Percentiles rank a stretch among this genome's conserved stretches.
Conservation (phyloP, 2,888 invertebrate genomes). For the Andrena flavipes region DNA sequence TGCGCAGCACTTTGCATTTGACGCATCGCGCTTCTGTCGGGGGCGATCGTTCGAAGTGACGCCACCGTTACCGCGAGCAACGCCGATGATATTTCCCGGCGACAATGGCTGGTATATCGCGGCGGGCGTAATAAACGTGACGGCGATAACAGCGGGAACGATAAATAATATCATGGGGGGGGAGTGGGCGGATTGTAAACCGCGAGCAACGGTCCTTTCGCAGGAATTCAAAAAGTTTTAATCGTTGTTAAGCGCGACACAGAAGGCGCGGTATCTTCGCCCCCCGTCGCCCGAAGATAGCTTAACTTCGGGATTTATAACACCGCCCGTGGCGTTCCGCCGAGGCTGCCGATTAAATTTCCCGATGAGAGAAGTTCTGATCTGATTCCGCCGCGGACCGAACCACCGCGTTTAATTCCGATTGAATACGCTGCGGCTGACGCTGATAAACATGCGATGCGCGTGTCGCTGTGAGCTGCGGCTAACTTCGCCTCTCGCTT, state of each 20-base stretch:
- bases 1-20: constrained; percentile 6
- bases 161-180: constrained; percentile 30
- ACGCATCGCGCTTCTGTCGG: constrained; percentile 4
- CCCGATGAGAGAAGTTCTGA: constrained; percentile 33
- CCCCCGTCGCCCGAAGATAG: constrained; percentile 21
- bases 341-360: constrained; percentile 36
- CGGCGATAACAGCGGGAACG: constrained; percentile 1
- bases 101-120: constrained; percentile 16
- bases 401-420: constrained; percentile 40
- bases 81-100: constrained; percentile 16
- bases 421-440: constrained; percentile 11
- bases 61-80: not conserved
- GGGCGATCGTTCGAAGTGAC: constrained; percentile 16
- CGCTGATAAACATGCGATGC: constrained; percentile 26
- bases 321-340: constrained; percentile 22
- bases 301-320: constrained; percentile 47
- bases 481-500: not conserved
- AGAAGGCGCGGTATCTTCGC: constrained; percentile 8
- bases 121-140: constrained; percentile 19
- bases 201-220: not conserved
- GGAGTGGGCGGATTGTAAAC: constrained; percentile 7
- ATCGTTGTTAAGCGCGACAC: constrained; percentile 17
- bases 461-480: not conserved
- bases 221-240: constrained; percentile 12
- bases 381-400: constrained; percentile 24